Evolutionary conservation across 2,797 vertebrate species (phyloP), one percentile per base, ranked within the genome.

Genomic region (Sphenopsis melanotis): DNA sequence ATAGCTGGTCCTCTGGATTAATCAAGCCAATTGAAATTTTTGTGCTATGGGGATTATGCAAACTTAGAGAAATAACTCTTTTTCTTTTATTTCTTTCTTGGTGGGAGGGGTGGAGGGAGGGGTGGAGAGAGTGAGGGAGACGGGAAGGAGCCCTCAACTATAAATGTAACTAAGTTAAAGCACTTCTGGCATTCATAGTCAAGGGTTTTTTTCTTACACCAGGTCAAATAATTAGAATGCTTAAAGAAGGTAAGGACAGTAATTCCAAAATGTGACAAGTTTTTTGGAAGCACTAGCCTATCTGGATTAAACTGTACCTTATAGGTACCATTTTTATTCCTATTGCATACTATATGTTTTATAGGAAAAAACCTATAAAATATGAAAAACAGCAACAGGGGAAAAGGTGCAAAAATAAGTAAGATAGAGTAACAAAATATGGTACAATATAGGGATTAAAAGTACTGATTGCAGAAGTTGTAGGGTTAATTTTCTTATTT

Each of bases 1-100:
- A 94, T 81, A 97, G 61, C 20, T 44, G 92, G 44, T 87, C 56
- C 80, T 94, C 91, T 89, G 83, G 59, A 95, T 65, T 90, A 97
- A 97, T 95, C 89, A 97, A 96, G 50, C 29, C 83, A 96, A 89
- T 23, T 96, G 89, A 94, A 91, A 83, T 81, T 81, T 94, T 94
- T 81, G 32, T 94, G 60, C 83, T 95, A 84, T 82, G 84, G 86
- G 86, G 78, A 81, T 77, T 84, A 50, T 83, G 56, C 32, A 93
- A 95, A 50, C 50, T 55, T 29, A 90, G 79, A 96, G 64, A 97
- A 97, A 97, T 1, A 0, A 72, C 27, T 20, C 1, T 15, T 29
- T 27, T 36, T 77, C 4, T 12, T 44, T 29, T 19, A n/a, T 44
- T 44, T 56, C n/a, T 20, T 75, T 75, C 71, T 36, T 75, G 27